Evolutionary conservation across 2,113 vertebrate species (phyloP), one percentile per base, ranked within the genome.

Genomic region (Martes martes): DNA sequence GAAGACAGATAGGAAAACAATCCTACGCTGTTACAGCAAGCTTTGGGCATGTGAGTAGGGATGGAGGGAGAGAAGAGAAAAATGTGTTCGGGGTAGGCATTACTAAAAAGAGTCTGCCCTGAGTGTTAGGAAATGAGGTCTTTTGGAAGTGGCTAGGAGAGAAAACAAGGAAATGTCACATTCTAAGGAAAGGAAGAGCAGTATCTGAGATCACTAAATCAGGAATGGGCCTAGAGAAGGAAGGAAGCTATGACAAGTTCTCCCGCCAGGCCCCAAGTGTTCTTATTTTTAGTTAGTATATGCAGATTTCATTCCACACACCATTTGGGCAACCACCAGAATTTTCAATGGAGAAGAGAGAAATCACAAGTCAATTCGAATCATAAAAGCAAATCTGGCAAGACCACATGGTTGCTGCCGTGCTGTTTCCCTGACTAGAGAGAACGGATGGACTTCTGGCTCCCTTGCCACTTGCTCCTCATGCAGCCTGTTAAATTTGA

Each of bases 331-430:
- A 67, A 83, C 18, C 74, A 59, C 45, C 73, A 80, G 65, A 31
- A 76, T 86, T 92, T 95, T 93, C 61, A 6, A 23, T 6, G 86
- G 89, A 76, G 47, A 96, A 67, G 0, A 61, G 6, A 83, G 14
- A 89, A 96, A 84, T 90, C 87, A 59, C 33, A 81, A 95, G 57
- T 83, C 79, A 83, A 83, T 80, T 93, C 42, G 87, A 92, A 96
- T 87, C 33, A 69, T 39, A 57, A 95, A 57, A 79, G 57, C 24
- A 55, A 74, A 36, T 45, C 76, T 94, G 93, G 86, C 96, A 95
- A 65, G 86, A 69, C 47, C 6, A 21, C n/a, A 7, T 0, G 16
- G 76, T 24, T 42, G n/a, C 55, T 76, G 10, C 18, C 16, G 0
- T 31, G 45, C n/a, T 21, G 14, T 33, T 36, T 50, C 73, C 16